Evolutionary conservation across 1,140 invertebrate species (phyloP), one percentile per base, ranked within the genome.

Genomic region (Drosophila asahinai): DNA sequence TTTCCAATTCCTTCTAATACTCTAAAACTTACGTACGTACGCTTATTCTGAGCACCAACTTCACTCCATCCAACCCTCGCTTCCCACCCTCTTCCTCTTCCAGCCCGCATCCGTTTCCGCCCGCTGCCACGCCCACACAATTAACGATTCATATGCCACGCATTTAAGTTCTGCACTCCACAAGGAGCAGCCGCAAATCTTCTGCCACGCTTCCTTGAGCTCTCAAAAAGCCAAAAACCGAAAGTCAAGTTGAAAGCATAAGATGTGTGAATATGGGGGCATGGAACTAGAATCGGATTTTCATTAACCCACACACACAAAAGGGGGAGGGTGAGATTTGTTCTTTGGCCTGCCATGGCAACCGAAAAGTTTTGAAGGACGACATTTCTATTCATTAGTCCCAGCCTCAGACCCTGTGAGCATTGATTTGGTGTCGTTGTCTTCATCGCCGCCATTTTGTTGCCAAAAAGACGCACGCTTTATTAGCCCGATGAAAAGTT

Each of bases 351-450:
- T 72, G 67, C 51, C 62, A 80, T 65, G 66, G 60, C 58, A 80
- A 61, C 45, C 83, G 52, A 78, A 89, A 87, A 87, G 58, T 87
- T 87, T 83, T 89, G 77, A 89, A 83, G 80, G 77, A 81, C 80
- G 80, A 89, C 80, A 83, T 87, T 83, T 87, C 83, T 83, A 87
- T 87, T 87, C 83, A 87, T 87, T 87, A 87, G 80, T 66, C 71
- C 67, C 61, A 82, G 38, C 38, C 59, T 27, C 51, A 25, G 51
- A 65, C 73, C 14, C 54, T 63, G 63, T 33, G 58, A 42, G 54
- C 83, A 86, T 86, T 86, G 83, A 86, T 86, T 86, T 81, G 65
- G 57, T 66, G 64, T 77, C 67, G 59, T 52, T 81, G 58, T 43
- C 65, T 68, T 52, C 52, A 33, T 51, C 15, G 63, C 40, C 72